Evolutionary conservation across 2,113 vertebrate genomes (phyloP).

Genomic region (Leptobrachium ailaonicum): DNA sequence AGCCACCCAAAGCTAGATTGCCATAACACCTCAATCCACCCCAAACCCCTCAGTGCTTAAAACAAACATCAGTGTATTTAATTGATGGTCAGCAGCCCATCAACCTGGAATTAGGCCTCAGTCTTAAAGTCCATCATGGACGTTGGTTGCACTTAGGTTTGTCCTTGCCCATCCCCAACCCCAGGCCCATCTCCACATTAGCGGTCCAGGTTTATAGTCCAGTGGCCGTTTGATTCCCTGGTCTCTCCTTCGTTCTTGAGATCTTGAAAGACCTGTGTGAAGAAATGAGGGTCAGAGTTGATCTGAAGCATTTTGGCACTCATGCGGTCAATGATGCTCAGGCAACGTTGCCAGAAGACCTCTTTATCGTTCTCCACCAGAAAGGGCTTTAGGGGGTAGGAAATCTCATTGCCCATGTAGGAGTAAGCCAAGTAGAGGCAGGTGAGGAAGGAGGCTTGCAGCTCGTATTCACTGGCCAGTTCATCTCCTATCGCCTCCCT

Average conservation of each 20-base stretch:
- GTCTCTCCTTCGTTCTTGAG: slow-evolving; percentile 89
- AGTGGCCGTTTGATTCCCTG: slow-evolving; percentile 71
- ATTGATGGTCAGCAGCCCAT: slow-evolving; percentile 5
- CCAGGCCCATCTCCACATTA: slow-evolving; percentile 56
- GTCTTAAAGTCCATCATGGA: slow-evolving; percentile 30
- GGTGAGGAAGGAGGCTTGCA: slow-evolving; percentile 91
- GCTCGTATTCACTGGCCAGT: slow-evolving; percentile 76
- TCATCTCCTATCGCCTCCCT: slow-evolving; percentile 79
- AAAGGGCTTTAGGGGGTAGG: slow-evolving; percentile 96
- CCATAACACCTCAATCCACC: neutral
- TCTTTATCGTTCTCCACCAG: slow-evolving; percentile 90
- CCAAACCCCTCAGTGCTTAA: neutral
- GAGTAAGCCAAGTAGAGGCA: slow-evolving; percentile 97
- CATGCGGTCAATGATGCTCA: slow-evolving; percentile 87
- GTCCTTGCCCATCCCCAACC: slow-evolving; percentile 35
- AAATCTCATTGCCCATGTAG: slow-evolving; percentile 98
- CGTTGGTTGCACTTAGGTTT: slow-evolving; percentile 21
- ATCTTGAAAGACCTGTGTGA: slow-evolving; percentile 96
- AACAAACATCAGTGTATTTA: neutral
- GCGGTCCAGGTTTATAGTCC: slow-evolving; percentile 85
- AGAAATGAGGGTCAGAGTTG: slow-evolving; percentile 94
- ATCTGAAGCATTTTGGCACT: slow-evolving; percentile 94
- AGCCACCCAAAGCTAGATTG: neutral
- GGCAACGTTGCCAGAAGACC: slow-evolving; percentile 90
- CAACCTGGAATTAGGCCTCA: slow-evolving; percentile 9